Evolutionary conservation across 2,888 invertebrate species (phyloP).

Genomic region (Cosmia trapezina): DNA sequence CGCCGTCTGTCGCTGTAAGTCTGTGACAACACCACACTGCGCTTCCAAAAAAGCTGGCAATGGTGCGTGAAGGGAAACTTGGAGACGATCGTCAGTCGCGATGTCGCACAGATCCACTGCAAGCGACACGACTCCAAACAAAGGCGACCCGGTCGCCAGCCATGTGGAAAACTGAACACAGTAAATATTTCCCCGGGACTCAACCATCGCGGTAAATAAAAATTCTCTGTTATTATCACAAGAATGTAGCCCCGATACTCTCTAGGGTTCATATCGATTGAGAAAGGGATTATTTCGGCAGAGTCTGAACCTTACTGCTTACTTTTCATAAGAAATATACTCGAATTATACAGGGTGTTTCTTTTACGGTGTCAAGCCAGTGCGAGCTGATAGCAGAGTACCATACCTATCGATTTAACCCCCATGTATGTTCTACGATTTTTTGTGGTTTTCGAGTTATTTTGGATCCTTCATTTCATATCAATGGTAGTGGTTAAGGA

Average conservation of each 20-base stretch:
- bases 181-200: slow-evolving; percentile 52
- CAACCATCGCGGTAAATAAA: slow-evolving; percentile 67
- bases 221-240: slow-evolving; percentile 58
- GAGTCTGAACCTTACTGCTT: slow-evolving; percentile 23
- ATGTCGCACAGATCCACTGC: slow-evolving; percentile 29
- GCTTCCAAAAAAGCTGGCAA: slow-evolving; percentile 32
- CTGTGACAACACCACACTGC: slow-evolving; percentile 9
- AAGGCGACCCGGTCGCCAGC: slow-evolving; percentile 47
- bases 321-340: slow-evolving; percentile 29
- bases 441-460: too few species aligned
- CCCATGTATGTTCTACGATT: too few species aligned
- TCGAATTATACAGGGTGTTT: too few species aligned
- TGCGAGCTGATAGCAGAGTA: too few species aligned
- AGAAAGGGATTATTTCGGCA: slow-evolving; percentile 42
- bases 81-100: slow-evolving; percentile 10
- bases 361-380: too few species aligned
- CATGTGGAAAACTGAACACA: slow-evolving; percentile 68
- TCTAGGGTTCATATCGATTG: slow-evolving; percentile 47
- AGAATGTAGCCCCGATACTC: slow-evolving; percentile 46
- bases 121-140: slow-evolving; percentile 46
- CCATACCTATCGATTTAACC: too few species aligned
- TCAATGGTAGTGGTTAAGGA: too few species aligned
- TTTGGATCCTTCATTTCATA: too few species aligned
- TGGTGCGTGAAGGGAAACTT: slow-evolving; percentile 44
- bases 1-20: slow-evolving; percentile 20